Evolutionary conservation across 2,113 vertebrate species (phyloP), one percentile per base, ranked within the genome.

Genomic region (Columba janthina): DNA sequence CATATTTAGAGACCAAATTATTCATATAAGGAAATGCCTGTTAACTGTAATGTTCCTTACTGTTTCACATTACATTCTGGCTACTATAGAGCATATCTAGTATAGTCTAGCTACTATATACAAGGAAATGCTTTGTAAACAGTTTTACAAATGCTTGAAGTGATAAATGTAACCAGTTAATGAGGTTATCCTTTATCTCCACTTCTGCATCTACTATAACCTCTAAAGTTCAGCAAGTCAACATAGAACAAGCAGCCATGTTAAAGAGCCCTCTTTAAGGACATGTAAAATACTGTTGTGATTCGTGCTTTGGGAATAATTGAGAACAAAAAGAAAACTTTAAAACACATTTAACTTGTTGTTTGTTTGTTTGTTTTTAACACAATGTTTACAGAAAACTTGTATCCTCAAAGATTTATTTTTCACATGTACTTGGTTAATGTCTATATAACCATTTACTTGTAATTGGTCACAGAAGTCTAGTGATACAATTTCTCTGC

Each of bases 11-110:
- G 42, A 88, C 32, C 64, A 85, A 90, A 81, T 85, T 91, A 75
- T 97, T 96, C 92, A 69, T 74, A 62, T 74, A 90, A 82, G 50
- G 74, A 96, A 86, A 92, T 82, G 28, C 3, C 64, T 95, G 60
- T 94, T 97, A 96, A 67, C 21, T 70, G 50, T 12, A 75, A 57
- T 42, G 56, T 15, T 95, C 48, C 24, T 86, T 89, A 88, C 67
- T 58, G 58, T 72, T 22, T 83, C 78, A 84, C 67, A 76, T 15
- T 18, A 78, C 79, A 85, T 61, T 64, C 50, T 87, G 87, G 11
- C 14, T 75, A 40, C 3, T n/a, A 54, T 9, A 60, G 44, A 56
- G 21, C 28, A 60, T 7, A 51, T 42, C 31, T 71, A 32, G 9
- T 51, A 32, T 5, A 54, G 13, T 57, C 40, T 74, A 53, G 15